A percentile compares a stretch with the other conserved stretches of the same genome.
These are phyloP conservation scores for Camponotus vicinus DNA, from an alignment of 1,140 invertebrate species.

Conservation along the genomic window DNA sequence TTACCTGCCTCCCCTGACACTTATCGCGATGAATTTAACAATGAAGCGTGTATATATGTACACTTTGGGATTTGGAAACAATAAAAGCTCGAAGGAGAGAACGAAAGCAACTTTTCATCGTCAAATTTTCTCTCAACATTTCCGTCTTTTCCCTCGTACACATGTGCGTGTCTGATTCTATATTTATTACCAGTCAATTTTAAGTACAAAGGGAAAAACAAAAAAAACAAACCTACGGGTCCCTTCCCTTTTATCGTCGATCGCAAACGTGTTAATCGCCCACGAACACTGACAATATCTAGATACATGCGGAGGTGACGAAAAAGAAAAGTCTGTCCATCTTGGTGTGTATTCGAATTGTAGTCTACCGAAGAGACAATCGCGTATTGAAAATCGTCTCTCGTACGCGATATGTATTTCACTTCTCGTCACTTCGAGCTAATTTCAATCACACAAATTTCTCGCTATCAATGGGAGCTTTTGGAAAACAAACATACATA, in stretches of 20 bases:
- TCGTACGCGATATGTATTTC: too few relatives aligned
- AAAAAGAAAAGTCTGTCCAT: too few relatives aligned
- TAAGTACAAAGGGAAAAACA: neutral
- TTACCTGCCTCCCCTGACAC: slow-evolving; percentile 32
- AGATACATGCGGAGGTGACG: neutral
- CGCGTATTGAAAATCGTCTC: too few relatives aligned
- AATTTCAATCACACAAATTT: too few relatives aligned
- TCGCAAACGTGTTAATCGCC: neutral
- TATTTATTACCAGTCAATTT: neutral
- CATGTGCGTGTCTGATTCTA: too few relatives aligned
- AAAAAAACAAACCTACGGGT: neutral
- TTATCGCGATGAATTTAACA: slow-evolving; percentile 16
- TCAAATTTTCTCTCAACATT: too few relatives aligned
- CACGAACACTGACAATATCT: neutral
- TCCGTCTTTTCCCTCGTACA: neutral
- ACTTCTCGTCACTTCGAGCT: too few relatives aligned
- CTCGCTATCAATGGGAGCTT: too few relatives aligned
- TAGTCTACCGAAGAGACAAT: too few relatives aligned
- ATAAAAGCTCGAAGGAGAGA: neutral
- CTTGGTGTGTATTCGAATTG: too few relatives aligned
- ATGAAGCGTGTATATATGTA: neutral
- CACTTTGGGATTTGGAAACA: neutral
- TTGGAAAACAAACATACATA: too few relatives aligned
- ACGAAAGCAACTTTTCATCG: too few relatives aligned
- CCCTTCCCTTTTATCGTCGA: neutral